These are phyloP conservation scores for Anolis apletophallus DNA, from an alignment of 2,797 vertebrate genomes.

Conservation along the genomic window DNA sequence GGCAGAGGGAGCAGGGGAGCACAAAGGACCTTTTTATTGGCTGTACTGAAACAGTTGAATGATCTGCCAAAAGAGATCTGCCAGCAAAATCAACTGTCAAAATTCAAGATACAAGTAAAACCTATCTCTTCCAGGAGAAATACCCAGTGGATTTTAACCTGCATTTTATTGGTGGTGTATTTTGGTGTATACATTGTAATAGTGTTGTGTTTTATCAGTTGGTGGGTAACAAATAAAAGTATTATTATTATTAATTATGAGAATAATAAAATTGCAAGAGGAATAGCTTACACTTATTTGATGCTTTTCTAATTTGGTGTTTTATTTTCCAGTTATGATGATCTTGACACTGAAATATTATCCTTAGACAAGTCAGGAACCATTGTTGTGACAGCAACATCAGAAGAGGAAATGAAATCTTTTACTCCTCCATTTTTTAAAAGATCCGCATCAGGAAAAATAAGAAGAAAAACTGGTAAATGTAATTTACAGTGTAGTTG, in stretches of 20 bases:
- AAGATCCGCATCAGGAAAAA: constrained; percentile 26
- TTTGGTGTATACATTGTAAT: too few relatives aligned
- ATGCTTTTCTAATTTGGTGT: constrained; percentile 29
- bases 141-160: too few relatives aligned
- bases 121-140: too few relatives aligned
- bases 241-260: not conserved
- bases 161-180: too few relatives aligned
- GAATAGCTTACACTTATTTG: not conserved
- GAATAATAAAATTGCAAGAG: not conserved
- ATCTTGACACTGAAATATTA: constrained; percentile 84
- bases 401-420: constrained; percentile 22
- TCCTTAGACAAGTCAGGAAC: constrained; percentile 87
- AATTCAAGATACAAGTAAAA: too few relatives aligned
- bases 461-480: constrained; percentile 22
- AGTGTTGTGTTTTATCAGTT: too few relatives aligned
- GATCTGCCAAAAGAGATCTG: too few relatives aligned
- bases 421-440: constrained; percentile 3
- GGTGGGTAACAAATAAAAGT: too few relatives aligned
- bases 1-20: too few relatives aligned
- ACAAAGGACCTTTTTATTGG: too few relatives aligned
- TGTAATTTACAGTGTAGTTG: constrained; percentile 10
- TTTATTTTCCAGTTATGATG: constrained; percentile 81
- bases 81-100: too few relatives aligned
- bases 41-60: too few relatives aligned
- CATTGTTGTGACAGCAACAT: constrained; percentile 71